Evolutionary conservation across 1,140 invertebrate genomes (phyloP).

Genomic region (Bicyclus anynana): DNA sequence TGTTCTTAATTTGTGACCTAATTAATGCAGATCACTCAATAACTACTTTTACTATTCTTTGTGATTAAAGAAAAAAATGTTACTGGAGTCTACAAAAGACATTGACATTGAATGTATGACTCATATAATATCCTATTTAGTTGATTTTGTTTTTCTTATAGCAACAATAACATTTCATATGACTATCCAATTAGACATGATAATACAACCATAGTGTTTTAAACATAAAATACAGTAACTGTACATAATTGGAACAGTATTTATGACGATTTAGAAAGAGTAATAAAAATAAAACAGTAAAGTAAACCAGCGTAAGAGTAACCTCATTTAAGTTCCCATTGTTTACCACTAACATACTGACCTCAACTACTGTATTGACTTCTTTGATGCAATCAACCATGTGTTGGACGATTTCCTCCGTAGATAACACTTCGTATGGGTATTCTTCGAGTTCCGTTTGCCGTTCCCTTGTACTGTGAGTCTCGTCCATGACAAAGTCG

Average conservation of each 20-base stretch:
- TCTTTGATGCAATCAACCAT: constrained; percentile 98
- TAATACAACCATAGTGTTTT: neutral
- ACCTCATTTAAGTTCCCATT: constrained; percentile 65
- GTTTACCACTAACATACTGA: constrained; percentile 78
- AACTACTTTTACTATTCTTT: neutral
- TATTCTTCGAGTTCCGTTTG: constrained; percentile 92
- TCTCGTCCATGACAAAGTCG: constrained; percentile 93
- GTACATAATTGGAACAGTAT: neutral
- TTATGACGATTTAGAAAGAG: neutral
- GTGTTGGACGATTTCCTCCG: constrained; percentile 97
- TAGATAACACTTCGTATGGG: constrained; percentile 95
- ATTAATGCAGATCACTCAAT: too few relatives aligned
- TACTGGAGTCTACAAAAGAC: neutral
- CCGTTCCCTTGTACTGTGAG: constrained; percentile 85
- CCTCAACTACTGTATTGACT: constrained; percentile 92
- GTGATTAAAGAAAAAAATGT: neutral
- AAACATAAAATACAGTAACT: neutral
- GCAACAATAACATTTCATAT: neutral
- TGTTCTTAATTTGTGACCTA: too few relatives aligned
- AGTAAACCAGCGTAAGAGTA: constrained; percentile 57
- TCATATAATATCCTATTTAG: neutral
- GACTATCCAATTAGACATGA: neutral
- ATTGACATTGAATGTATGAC: constrained; percentile 5
- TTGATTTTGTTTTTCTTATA: neutral
- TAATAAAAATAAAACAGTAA: constrained; percentile 25